Conservation (phyloP, 2,888 invertebrate species). For the Tiliacea aurago region DNA sequence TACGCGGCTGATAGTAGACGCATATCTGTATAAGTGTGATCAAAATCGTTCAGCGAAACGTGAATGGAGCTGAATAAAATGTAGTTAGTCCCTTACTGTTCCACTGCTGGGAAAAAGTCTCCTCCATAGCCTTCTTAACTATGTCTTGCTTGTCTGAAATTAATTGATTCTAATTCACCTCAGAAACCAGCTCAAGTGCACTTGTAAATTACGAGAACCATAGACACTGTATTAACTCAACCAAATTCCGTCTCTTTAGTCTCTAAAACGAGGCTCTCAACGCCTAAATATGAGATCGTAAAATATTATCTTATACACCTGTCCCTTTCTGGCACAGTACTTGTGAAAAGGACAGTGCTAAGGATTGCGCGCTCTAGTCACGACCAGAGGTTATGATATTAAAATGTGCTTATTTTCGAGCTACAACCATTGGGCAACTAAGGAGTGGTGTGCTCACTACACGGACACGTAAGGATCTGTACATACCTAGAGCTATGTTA, state of each 20-base stretch:
- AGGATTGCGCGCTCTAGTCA: constrained; percentile 74
- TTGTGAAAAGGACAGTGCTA: constrained; percentile 57
- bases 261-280: constrained; percentile 21
- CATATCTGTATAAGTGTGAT: no score
- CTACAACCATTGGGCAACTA: constrained; percentile 78
- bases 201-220: neutral
- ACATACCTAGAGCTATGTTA: constrained; percentile 3
- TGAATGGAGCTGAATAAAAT: no score
- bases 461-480: constrained; percentile 27
- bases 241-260: constrained; percentile 11
- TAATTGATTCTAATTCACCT: neutral
- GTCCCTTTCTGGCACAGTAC: constrained; percentile 34
- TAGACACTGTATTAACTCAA: neutral
- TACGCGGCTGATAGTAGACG: no score
- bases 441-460: constrained; percentile 76
- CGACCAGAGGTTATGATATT: constrained; percentile 82
- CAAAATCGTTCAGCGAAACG: no score
- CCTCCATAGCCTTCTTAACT: no score
- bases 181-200: neutral
- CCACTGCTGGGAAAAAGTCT: neutral
- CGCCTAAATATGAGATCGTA: constrained; percentile 43
- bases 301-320: constrained; percentile 35
- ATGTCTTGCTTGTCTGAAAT: neutral
- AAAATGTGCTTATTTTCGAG: constrained; percentile 83
- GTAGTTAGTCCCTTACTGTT: no score